Evolutionary conservation across 2,113 vertebrate genomes (phyloP), one percentile per base, ranked within the genome.

Genomic region (Rhizomys pruinosus): DNA sequence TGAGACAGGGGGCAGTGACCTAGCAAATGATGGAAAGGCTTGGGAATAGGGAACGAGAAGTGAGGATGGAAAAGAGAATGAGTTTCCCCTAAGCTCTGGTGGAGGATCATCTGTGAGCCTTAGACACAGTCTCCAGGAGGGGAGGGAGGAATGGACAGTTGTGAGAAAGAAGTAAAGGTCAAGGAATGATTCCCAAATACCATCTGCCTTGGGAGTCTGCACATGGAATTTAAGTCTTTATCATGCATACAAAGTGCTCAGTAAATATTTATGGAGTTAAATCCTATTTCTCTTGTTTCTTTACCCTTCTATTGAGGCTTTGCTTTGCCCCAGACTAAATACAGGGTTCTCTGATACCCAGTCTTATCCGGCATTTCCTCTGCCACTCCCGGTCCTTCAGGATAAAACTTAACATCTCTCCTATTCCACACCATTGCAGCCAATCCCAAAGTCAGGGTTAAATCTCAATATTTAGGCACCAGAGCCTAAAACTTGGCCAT

Each of bases 241-340:
- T 85, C 86, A 34, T 87, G 92, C 93, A 94, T 93, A 64, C 59
- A 3, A 72, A 92, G 69, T 94, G 16, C 74, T 97, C 64, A 37
- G 87, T 85, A 94, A 90, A 96, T 92, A 86, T 92, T 92, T 94
- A 82, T 76, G 73, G 74, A 93, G 57, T 94, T 74, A 68, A 92
- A 92, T 92, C 61, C 81, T 91, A 37, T 73, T 71, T 86, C 37
- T 80, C 13, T 84, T 32, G 42, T 22, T 88, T 89, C 52, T n/a
- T 42, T 90, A 72, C 47, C 80, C 74, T 93, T 94, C 84, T 77
- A 5, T 39, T 80, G 71, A 94, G 68, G 7, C 66, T 94, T 79
- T 72, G 10, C 84, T 94, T 84, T 82, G 32, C 47, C 37, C 47
- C 27, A 73, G 19, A 90, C 52, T 92, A 64, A 72, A 61, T 32